Base-by-base conservation (phyloP, 2,113 vertebrate genomes). In the Peromyscus leucopus region DNA sequence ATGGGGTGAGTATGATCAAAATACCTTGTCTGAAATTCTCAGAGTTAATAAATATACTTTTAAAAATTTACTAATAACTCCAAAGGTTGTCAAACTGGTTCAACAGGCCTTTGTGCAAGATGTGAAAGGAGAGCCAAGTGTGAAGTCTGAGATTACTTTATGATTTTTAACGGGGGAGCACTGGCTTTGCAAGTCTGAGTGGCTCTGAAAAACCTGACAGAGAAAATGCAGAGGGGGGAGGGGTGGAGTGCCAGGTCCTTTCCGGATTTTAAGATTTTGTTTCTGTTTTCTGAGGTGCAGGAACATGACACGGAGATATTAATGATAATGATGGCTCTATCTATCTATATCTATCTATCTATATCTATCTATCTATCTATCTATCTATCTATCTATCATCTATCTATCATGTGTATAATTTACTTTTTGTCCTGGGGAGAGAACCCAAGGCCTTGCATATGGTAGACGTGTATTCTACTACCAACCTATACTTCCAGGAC, bases 161-260 rank as follows among this genome's bases (percentile, higher is more conserved):
- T 67, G n/a, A 59, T 86, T 80, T 39, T 65, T 94, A 51, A n/a
- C 46, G 5, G 11, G 17, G 78, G 55, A 91, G 3, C 59, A 78
- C 26, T 67, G 67, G 19, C 11, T 93, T 95, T 65, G 17, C 61
- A 26, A 24, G 33, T 79, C 72, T 94, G 42, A 89, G 86, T 89
- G 48, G 8, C 33, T 92, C 46, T 57, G 75, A 46, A 55, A 72
- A 96, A 33, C 4, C 13, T 11, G 15, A 80, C 59, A 71, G 75
- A 71, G 79, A 87, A 89, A 94, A 91, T 89, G 17, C 42, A 39
- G 80, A 93, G 59, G 59, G 83, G 71, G n/a, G 65, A 87, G 71
- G 93, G 33, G 69, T 19, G 65, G n/a, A 48, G 17, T 57, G 72
- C 31, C 19, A 59, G 90, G 11, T 71, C 33, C 9, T 88, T 26